A percentile compares a stretch with the other conserved stretches of the same genome.
Conservation (phyloP, 2,113 vertebrate genomes). For the Falco punctatus region DNA sequence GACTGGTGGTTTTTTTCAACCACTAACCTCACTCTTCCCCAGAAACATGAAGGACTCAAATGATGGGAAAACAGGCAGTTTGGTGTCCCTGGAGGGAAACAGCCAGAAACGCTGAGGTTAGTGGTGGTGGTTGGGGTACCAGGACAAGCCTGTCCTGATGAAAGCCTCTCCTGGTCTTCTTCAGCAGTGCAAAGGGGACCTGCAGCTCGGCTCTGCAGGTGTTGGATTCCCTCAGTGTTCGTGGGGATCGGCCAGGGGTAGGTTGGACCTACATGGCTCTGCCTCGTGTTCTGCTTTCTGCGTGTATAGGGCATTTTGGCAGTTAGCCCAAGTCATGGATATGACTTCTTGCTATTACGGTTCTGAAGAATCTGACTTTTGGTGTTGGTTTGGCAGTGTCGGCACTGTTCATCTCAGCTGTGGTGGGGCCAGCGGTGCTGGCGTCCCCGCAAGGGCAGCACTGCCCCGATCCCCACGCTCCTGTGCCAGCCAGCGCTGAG, state of each 20-base stretch:
- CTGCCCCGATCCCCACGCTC: too few relatives aligned
- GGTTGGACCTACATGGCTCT: background rate
- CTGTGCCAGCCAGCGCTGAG: background rate
- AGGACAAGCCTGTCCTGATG: background rate
- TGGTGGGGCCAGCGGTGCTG: background rate
- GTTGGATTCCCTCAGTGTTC: background rate
- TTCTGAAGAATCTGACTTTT: background rate
- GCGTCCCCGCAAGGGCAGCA: too few relatives aligned
- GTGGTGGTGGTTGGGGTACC: background rate
- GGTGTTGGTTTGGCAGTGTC: background rate
- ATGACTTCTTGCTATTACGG: background rate
- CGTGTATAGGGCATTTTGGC: rapidly evolving
- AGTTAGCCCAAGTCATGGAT: background rate
- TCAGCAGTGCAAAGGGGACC: background rate
- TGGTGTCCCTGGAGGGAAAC: background rate
- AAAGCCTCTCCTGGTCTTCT: background rate
- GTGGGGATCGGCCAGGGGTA: background rate
- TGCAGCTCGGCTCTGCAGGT: background rate
- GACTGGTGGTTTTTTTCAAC: background rate
- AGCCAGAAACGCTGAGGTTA: background rate
- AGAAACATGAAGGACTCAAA: background rate
- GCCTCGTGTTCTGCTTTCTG: background rate
- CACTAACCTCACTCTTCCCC: background rate
- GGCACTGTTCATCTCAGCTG: background rate
- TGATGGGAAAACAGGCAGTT: background rate